These are phyloP conservation scores for Passer montanus DNA, from an alignment of 2,113 vertebrate genomes.

Conservation along the genomic window DNA sequence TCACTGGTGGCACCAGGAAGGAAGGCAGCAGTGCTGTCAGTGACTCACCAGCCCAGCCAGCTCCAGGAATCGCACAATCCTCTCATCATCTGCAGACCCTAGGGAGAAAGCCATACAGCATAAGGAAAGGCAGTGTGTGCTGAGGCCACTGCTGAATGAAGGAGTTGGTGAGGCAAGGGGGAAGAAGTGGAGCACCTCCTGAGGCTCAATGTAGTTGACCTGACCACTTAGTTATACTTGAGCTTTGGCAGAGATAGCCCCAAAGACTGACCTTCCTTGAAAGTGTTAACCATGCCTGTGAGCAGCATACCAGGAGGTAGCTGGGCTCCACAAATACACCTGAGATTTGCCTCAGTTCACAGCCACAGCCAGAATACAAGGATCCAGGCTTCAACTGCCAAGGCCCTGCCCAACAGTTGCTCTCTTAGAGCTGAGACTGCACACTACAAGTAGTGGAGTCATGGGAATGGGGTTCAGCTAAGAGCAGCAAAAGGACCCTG, in stretches of 20 bases:
- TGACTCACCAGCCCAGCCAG: slow-evolving; percentile 89
- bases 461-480: neutral
- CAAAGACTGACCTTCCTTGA: neutral
- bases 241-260: neutral
- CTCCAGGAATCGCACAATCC: slow-evolving; percentile 89
- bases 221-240: neutral
- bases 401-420: neutral
- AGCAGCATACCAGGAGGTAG: neutral
- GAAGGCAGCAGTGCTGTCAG: neutral
- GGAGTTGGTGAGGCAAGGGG: neutral
- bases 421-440: neutral
- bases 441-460: neutral
- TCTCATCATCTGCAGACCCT: slow-evolving; percentile 91
- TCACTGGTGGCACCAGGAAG: neutral
- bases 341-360: neutral
- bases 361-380: neutral
- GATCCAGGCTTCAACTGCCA: neutral
- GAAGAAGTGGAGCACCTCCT: neutral
- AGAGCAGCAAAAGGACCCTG: neutral
- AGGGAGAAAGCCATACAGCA: neutral
- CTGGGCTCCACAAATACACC: neutral
- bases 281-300: neutral
- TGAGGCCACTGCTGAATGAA: neutral
- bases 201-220: neutral
- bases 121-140: neutral